Evolutionary conservation across 2,888 invertebrate species (phyloP).

Genomic region (Platycnemis pennipes): DNA sequence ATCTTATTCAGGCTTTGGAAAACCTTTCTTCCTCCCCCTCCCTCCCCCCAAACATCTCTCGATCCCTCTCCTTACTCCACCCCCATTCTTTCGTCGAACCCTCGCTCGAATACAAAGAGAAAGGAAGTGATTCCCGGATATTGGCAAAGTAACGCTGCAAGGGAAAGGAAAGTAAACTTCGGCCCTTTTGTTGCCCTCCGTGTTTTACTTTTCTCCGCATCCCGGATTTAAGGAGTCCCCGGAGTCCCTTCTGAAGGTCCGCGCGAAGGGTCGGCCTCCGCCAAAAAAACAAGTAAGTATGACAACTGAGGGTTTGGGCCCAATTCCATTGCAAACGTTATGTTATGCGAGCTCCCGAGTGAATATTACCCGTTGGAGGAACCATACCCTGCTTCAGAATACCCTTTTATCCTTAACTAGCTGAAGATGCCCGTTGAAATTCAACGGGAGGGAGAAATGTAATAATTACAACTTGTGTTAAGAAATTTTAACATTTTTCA

Average conservation of each 20-base stretch:
- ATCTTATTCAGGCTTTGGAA: neutral
- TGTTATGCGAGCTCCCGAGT: too few relatives aligned
- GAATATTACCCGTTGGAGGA: too few relatives aligned
- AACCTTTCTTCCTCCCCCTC: neutral
- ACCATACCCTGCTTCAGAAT: too few relatives aligned
- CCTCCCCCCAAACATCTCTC: neutral
- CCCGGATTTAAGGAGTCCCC: neutral
- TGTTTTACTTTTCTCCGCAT: neutral
- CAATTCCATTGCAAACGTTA: too few relatives aligned
- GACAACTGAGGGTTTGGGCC: too few relatives aligned
- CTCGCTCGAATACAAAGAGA: neutral
- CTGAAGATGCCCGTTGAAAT: too few relatives aligned
- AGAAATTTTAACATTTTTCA: too few relatives aligned
- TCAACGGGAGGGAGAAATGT: too few relatives aligned
- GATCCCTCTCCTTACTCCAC: neutral
- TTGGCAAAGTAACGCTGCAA: slow-evolving; percentile 10
- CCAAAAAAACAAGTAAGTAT: too few relatives aligned
- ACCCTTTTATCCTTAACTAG: too few relatives aligned
- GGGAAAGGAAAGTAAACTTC: neutral
- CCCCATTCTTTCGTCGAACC: neutral
- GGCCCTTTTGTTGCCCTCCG: neutral
- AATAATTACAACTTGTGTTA: too few relatives aligned
- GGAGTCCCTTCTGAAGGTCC: neutral
- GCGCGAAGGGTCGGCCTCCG: neutral
- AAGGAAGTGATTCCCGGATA: neutral